Evolutionary conservation across 2,888 invertebrate species (phyloP).

Genomic region (Nycteola revayana): DNA sequence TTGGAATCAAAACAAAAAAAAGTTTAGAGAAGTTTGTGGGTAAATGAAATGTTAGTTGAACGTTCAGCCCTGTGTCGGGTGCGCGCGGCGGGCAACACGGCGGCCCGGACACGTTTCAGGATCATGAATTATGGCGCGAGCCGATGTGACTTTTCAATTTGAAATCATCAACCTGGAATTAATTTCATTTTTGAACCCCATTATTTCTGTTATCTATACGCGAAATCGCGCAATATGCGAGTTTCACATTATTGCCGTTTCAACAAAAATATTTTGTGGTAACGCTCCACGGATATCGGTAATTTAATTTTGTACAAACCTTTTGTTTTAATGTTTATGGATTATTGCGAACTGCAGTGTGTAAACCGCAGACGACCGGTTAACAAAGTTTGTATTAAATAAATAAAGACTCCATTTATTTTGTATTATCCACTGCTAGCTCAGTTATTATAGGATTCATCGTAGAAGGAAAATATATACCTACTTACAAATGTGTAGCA

Average conservation of each 20-base stretch:
- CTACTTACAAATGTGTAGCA: too few species aligned
- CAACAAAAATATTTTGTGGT: constrained; percentile 74
- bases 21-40: constrained; percentile 26
- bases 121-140: constrained; percentile 81
- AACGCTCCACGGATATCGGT: constrained; percentile 44
- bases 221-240: constrained; percentile 78
- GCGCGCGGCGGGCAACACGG: constrained; percentile 63
- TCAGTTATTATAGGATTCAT: too few species aligned
- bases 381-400: constrained; percentile 24
- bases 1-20: constrained; percentile 28
- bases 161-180: constrained; percentile 83
- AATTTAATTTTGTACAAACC: constrained; percentile 53
- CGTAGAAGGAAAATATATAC: too few species aligned
- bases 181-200: constrained; percentile 82
- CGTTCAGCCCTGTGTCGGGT: constrained; percentile 59
- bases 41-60: constrained; percentile 52
- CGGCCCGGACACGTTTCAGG: constrained; percentile 81
- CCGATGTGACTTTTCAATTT: constrained; percentile 83
- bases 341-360: constrained; percentile 33
- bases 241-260: constrained; percentile 72
- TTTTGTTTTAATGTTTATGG: constrained; percentile 47
- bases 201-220: constrained; percentile 80
- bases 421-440: background rate
- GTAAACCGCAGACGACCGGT: constrained; percentile 31
- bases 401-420: constrained; percentile 26